Conservation (phyloP, 2,113 vertebrate species). For the Melanerpes formicivorus region DNA sequence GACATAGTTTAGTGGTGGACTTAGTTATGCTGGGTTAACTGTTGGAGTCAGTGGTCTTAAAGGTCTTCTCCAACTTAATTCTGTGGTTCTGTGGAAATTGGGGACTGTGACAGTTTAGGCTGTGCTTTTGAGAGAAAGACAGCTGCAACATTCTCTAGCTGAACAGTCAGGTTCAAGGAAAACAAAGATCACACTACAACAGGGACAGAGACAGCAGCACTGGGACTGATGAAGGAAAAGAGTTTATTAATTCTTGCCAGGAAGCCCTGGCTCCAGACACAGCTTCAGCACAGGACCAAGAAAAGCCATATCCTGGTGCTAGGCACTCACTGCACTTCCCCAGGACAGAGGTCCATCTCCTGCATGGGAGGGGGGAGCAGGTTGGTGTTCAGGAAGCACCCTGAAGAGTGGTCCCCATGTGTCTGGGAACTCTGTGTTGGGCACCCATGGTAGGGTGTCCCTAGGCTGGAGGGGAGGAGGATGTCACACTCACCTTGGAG, state of each 20-base stretch:
- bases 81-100: no score
- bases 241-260: not conserved
- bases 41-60: no score
- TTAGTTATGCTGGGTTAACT: no score
- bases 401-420: not conserved
- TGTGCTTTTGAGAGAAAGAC: no score
- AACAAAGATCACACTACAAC: no score
- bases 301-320: not conserved
- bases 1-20: no score
- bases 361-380: fast-evolving
- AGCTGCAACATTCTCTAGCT: no score
- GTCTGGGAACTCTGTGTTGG: not conserved
- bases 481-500: not conserved
- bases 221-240: fast-evolving
- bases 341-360: fast-evolving
- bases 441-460: fast-evolving
- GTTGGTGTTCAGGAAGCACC: not conserved
- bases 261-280: not conserved
- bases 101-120: no score
- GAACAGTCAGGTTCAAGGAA: no score
- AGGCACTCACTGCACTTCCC: not conserved
- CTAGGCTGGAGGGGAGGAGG: not conserved
- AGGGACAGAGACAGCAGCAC: not conserved
- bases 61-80: no score
- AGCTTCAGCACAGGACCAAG: not conserved